Evolutionary conservation across 2,797 vertebrate species (phyloP), one percentile per base, ranked within the genome.

Genomic region (Triplophysa yarkandensis): DNA sequence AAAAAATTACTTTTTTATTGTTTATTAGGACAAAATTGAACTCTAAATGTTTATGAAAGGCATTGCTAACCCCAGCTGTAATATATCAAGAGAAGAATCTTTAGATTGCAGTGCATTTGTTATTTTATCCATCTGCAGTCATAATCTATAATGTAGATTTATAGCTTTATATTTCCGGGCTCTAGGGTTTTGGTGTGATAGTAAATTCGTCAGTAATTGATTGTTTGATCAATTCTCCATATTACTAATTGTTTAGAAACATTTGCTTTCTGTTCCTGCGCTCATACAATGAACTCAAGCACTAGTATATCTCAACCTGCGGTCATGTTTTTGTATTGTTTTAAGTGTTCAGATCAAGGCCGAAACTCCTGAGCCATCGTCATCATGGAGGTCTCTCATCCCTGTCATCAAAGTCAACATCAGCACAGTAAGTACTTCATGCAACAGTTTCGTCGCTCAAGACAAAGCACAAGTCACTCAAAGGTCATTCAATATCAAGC

Each of bases 341-440:
- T 17, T n/a, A 19, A 98, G 97, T 83, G 94, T 96, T 79, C 92
- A 94, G 90, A 94, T 94, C 23, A 95, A 95, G 93, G 87, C 94
- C 72, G 96, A 99, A 84, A 94, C 93, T 83, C 92, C 91, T 71
- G 96, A 98, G 57, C 92, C 95, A 0, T 85, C 95, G 0, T 98
- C 97, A 17, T 98, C 97, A 0, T 99, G 97, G 98, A 93, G 97
- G 64, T 99, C 98, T 6, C 95, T 99, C 84, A 98, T 99, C 83
- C 98, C 98, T 0, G 97, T 99, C 77, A 95, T 99, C 87, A 99
- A 99, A 90, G 93, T 99, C 61, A 98, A 97, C 83, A 95, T 99
- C 89, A 98, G 95, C 91, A 97, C 97, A 0, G 98, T 99, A 88
- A 95, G 97, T 93, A 48, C 14, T 21, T 21, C 0, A 11, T 58